Base-by-base conservation (phyloP, 2,113 vertebrate genomes). In the Myodes glareolus region DNA sequence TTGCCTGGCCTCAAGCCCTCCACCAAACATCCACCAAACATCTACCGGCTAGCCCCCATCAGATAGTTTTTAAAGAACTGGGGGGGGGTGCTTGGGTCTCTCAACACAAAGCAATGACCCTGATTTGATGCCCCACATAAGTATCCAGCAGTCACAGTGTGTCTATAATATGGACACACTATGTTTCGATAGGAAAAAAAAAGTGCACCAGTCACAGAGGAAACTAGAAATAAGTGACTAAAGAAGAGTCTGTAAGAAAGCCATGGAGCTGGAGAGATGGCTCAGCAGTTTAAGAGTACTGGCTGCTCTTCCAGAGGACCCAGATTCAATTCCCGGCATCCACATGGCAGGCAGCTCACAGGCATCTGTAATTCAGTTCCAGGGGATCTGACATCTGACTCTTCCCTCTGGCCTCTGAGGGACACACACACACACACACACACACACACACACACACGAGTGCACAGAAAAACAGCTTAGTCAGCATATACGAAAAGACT, bases 211-310 rank as follows among this genome's bases (percentile, higher is more conserved):
- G 33, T 52, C 31, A 92, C 52, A 70, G 92, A 94, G 63, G 95
- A 97, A 76, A 39, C 25, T 87, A 82, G 36, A 5, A 67, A 33
- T 31, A 78, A 19, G 36, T 92, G 50, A 85, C 65, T 75, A 81
- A 73, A 88, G 5, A 76, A 42, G 94, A 47, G n/a, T 82, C 31
- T 81, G 21, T 76, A 91, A 90, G 78, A 96, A 96, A 94, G 52
- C 7, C 21, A 65, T 21, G 58, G 23, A 31, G 63, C 58, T 31
- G 58, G n/a, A 63, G 2, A 65, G 81, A 84, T 17, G n/a, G 7
- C 13, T 39, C 36, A 61, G 36, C 10, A 25, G 36, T 61, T 39
- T 39, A 82, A 82, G 55, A 63, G n/a, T 29, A 63, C 55, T 84
- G n/a, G 13, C 14, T 63, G 81, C 25, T 85, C 25, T 65, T 27